These are phyloP conservation scores for Patella pellucida DNA, from an alignment of 2,888 invertebrate genomes.

Conservation along the genomic window DNA sequence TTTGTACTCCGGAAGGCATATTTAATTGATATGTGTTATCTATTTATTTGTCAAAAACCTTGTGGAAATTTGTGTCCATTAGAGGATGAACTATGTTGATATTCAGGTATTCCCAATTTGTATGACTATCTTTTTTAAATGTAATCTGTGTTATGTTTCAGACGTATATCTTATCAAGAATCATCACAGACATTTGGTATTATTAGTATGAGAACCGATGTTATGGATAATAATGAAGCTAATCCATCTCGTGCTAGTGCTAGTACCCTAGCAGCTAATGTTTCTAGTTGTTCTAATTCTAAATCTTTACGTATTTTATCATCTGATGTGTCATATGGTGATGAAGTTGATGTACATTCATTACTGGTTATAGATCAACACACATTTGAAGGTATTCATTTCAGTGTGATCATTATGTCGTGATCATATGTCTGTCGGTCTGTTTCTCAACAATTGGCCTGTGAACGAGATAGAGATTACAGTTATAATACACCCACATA, in stretches of 20 bases:
- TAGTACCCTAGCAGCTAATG: conserved; percentile 80
- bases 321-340: conserved; percentile 76
- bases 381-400: conserved; percentile 83
- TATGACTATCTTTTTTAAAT: too few species aligned
- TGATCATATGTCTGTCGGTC: not conserved
- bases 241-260: conserved; percentile 81
- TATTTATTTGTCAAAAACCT: too few species aligned
- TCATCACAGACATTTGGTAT: conserved; percentile 88
- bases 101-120: too few species aligned
- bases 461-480: too few species aligned
- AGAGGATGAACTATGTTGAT: too few species aligned
- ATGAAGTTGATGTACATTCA: conserved; percentile 88
- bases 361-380: conserved; percentile 94
- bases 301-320: conserved; percentile 70
- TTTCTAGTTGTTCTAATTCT: conserved; percentile 74
- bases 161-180: conserved; percentile 93
- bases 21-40: too few species aligned
- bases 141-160: conserved; percentile 24
- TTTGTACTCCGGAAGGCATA: too few species aligned
- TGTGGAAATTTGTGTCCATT: too few species aligned
- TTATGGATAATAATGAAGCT: conserved; percentile 80
- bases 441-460: not conserved
- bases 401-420: not conserved
- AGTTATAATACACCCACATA: too few species aligned
- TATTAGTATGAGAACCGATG: conserved; percentile 89